Conservation (phyloP, 1,140 invertebrate genomes). For the Cyclargus thomasi region DNA sequence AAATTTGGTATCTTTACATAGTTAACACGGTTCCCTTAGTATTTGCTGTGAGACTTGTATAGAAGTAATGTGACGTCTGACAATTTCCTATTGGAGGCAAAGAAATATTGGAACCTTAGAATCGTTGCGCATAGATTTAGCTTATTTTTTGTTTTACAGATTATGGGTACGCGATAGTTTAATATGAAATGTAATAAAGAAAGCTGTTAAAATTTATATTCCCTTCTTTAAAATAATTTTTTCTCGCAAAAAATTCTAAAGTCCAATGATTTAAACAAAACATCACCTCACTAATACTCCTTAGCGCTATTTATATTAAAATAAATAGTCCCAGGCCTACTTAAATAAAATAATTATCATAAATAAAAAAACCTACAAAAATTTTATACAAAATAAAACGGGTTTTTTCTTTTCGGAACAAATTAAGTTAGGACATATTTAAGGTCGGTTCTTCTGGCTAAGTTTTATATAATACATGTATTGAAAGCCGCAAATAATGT, state of each 20-base stretch:
- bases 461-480: background rate
- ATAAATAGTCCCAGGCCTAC: conserved; percentile 66
- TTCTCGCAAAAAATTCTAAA: background rate
- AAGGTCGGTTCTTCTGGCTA: background rate
- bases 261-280: conserved; percentile 24
- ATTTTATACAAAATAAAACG: conserved; percentile 66
- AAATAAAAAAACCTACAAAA: conserved; percentile 61
- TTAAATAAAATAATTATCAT: conserved; percentile 59
- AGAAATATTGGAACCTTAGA: background rate
- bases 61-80: conserved; percentile 48
- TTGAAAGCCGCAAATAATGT: background rate
- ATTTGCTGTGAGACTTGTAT: conserved; percentile 75
- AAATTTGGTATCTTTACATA: conserved; percentile 63
- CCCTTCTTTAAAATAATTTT: background rate
- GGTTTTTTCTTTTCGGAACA: conserved; percentile 15
- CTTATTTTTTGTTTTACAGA: background rate
- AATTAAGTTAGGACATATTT: background rate
- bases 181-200: no score
- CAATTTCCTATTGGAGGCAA: background rate
- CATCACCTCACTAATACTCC: conserved; percentile 56
- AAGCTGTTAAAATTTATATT: no score
- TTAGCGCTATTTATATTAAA: conserved; percentile 49
- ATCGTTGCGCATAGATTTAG: background rate
- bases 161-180: no score
- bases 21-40: conserved; percentile 58